These are phyloP conservation scores for Galendromus occidentalis DNA, from an alignment of 1,140 invertebrate genomes.

Conservation along the genomic window DNA sequence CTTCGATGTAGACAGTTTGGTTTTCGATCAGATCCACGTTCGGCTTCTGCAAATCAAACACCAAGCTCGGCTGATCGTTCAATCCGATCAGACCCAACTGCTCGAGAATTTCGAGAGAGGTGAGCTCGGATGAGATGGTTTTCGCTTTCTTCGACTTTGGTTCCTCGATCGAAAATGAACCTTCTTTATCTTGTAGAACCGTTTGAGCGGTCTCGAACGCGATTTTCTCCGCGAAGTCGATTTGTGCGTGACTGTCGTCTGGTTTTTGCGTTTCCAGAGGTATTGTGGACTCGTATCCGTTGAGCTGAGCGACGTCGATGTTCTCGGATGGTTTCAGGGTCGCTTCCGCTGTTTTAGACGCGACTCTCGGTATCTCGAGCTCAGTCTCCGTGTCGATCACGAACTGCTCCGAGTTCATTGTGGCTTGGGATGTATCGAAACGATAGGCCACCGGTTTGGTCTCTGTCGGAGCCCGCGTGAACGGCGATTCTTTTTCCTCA, in stretches of 20 bases:
- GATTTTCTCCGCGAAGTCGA: not conserved
- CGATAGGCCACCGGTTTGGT: not conserved
- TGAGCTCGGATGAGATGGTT: not conserved
- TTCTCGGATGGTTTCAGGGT: not conserved
- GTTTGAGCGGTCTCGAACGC: not conserved
- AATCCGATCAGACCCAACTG: not conserved
- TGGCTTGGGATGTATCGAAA: not conserved
- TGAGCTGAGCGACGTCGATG: not conserved
- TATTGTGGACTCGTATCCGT: not conserved
- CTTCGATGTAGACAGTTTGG: not conserved
- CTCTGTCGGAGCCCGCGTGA: not conserved
- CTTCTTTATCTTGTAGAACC: not conserved
- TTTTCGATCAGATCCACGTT: not conserved
- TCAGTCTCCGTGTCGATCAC: slow-evolving; percentile 12
- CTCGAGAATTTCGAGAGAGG: not conserved
- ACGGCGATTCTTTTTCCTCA: slow-evolving; percentile 10
- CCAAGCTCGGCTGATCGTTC: not conserved
- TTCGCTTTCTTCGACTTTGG: not conserved
- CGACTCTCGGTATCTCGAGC: not conserved
- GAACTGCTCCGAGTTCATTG: not conserved
- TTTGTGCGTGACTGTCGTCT: not conserved
- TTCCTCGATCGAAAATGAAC: not conserved
- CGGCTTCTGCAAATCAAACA: not conserved
- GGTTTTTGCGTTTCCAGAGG: not conserved
- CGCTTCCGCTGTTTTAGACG: not conserved